A percentile compares a stretch with the other conserved stretches of the same genome.
Conservation (phyloP, 2,797 vertebrate species). For the Xiphophorus birchmanni region DNA sequence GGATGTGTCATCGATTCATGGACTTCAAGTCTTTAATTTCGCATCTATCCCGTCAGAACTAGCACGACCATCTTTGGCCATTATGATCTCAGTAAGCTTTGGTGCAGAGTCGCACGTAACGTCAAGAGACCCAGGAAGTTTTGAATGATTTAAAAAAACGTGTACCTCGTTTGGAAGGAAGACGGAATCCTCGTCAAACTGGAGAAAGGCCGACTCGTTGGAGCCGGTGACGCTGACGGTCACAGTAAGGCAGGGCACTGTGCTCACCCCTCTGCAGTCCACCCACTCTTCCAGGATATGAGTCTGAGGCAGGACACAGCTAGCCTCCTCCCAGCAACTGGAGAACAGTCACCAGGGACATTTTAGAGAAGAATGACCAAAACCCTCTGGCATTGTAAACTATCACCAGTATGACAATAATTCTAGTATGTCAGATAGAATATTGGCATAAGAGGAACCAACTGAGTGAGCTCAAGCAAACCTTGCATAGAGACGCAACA, state of each 20-base stretch:
- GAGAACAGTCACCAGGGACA: slow-evolving; percentile 19
- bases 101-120: background rate
- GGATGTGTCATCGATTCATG: background rate
- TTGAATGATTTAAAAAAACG: slow-evolving; percentile 5
- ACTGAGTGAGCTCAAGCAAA: background rate
- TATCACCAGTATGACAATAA: background rate
- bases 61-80: background rate
- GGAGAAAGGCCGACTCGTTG: slow-evolving; percentile 72
- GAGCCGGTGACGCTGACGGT: slow-evolving; percentile 77
- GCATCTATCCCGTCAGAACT: background rate
- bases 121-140: slow-evolving; percentile 2
- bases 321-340: slow-evolving; percentile 78
- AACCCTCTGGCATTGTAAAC: background rate
- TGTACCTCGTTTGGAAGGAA: slow-evolving; percentile 80
- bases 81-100: background rate
- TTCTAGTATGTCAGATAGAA: background rate
- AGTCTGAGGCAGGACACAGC: slow-evolving; percentile 76
- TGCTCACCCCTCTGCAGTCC: slow-evolving; percentile 77
- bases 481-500: background rate
- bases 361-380: background rate
- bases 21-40: slow-evolving; percentile 5
- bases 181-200: slow-evolving; percentile 82
- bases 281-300: slow-evolving; percentile 77
- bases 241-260: slow-evolving; percentile 81
- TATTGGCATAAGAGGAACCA: background rate